phyloP scores from a whole-genome alignment of 2,797 vertebrate genomes.

The Cryptoblepharus egeriae region DNA sequence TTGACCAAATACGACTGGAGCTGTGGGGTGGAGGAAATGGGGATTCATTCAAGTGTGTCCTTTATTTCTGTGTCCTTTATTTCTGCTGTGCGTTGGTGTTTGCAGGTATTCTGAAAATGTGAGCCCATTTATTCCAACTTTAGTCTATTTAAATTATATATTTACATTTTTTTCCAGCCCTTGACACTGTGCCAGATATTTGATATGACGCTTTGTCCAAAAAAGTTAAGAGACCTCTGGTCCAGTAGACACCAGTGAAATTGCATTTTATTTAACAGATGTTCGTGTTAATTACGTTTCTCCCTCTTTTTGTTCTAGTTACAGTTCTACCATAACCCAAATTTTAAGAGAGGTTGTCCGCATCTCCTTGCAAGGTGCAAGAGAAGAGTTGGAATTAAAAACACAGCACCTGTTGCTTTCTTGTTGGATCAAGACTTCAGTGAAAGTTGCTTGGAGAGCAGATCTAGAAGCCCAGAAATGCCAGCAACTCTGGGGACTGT shows the following conservation, averaged over 20 bases:
- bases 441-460: fast-evolving
- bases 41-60: too few relatives aligned
- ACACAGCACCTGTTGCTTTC: neutral
- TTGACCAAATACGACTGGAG: too few relatives aligned
- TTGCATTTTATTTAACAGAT: slow-evolving; percentile 10
- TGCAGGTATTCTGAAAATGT: too few relatives aligned
- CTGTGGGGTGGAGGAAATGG: too few relatives aligned
- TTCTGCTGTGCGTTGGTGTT: too few relatives aligned
- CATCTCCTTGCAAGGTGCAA: slow-evolving; percentile 54
- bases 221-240: neutral
- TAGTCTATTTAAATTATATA: too few relatives aligned
- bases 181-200: too few relatives aligned
- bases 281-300: neutral
- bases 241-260: neutral
- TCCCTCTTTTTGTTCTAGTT: slow-evolving; percentile 42
- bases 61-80: too few relatives aligned
- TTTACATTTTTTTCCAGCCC: too few relatives aligned
- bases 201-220: neutral
- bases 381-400: slow-evolving; percentile 49
- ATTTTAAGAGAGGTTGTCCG: slow-evolving; percentile 54
- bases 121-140: too few relatives aligned
- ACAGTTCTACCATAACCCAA: slow-evolving; percentile 56
- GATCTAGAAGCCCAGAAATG: neutral
- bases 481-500: neutral
- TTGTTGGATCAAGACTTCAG: neutral